Evolutionary conservation across 1,140 invertebrate genomes (phyloP).

Genomic region (Drosophila simulans): DNA sequence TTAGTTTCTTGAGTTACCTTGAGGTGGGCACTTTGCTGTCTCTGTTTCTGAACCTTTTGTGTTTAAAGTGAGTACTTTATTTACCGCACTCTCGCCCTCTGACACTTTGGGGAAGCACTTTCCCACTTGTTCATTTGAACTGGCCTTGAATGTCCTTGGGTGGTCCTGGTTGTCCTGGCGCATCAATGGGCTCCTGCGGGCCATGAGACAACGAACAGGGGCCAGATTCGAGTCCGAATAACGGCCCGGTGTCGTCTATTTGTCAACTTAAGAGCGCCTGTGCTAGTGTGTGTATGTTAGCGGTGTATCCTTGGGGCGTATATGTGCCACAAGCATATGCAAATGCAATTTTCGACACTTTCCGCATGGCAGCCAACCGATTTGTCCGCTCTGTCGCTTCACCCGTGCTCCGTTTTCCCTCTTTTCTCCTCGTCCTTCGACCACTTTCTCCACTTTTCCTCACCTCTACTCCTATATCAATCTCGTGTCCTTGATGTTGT

Average conservation of each 20-base stretch:
- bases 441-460: slow-evolving; percentile 4
- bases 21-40: neutral
- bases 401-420: neutral
- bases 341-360: slow-evolving; percentile 79
- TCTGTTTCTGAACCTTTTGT: slow-evolving; percentile 1
- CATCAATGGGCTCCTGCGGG: slow-evolving; percentile 6
- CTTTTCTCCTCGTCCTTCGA: neutral
- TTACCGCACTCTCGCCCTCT: slow-evolving; percentile 4
- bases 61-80: slow-evolving; percentile 13
- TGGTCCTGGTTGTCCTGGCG: slow-evolving; percentile 6
- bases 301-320: slow-evolving; percentile 29
- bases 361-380: slow-evolving; percentile 64
- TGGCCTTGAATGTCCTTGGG: slow-evolving; percentile 10
- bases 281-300: neutral
- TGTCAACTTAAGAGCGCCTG: slow-evolving; percentile 1
- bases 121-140: slow-evolving; percentile 3
- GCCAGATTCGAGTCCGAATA: slow-evolving; percentile 4
- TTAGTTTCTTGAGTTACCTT: neutral
- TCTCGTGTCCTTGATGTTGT: slow-evolving; percentile 36
- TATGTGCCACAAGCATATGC: slow-evolving; percentile 62
- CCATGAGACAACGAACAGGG: slow-evolving; percentile 1
- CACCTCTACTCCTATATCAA: neutral
- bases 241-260: slow-evolving; percentile 6
- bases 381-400: slow-evolving; percentile 54
- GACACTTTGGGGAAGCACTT: slow-evolving; percentile 6